Evolutionary conservation across 2,113 vertebrate genomes (phyloP).

Genomic region (Platanista minor): DNA sequence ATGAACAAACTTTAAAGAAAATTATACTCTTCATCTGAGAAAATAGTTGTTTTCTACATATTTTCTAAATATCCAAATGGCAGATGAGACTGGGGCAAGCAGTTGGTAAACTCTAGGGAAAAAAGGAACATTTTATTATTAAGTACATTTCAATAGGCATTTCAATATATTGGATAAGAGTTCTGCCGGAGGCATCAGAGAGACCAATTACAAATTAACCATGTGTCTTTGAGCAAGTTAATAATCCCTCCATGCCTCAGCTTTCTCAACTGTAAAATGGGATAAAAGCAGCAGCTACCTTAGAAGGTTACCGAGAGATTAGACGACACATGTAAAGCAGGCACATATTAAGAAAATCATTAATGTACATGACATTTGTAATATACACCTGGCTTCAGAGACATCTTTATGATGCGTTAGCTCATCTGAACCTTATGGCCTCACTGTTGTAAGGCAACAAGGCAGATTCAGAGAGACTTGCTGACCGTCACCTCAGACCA

Average conservation of each 20-base stretch:
- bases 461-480: not conserved
- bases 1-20: not conserved
- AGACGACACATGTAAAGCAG: not conserved
- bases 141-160: not conserved
- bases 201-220: not conserved
- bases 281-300: not conserved
- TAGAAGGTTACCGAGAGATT: not conserved
- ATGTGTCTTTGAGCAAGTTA: not conserved
- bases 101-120: not conserved
- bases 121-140: not conserved
- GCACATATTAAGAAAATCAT: not conserved
- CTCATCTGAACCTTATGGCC: not conserved
- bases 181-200: not conserved
- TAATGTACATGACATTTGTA: not conserved
- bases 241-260: not conserved
- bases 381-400: not conserved
- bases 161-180: not conserved
- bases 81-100: not conserved
- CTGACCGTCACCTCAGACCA: not conserved
- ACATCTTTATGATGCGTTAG: not conserved
- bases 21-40: not conserved
- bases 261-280: not conserved
- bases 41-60: not conserved
- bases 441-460: not conserved
- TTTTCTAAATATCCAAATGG: not conserved